Conservation (phyloP, 2,113 vertebrate genomes). For the Melanostigma gelatinosum region DNA sequence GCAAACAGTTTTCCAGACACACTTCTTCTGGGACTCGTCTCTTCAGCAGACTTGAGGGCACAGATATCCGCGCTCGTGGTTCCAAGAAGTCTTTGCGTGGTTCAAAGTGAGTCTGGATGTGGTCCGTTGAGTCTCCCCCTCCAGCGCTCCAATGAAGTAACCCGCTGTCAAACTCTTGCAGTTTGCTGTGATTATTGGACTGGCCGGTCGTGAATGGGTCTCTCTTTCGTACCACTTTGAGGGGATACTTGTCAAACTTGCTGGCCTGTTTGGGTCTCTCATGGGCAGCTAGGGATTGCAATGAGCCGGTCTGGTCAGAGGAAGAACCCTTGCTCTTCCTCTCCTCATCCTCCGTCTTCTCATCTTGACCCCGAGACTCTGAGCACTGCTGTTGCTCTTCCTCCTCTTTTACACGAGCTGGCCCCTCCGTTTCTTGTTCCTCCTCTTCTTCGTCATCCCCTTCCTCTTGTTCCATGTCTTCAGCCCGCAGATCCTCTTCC, state of each 20-base stretch:
- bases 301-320: constrained; percentile 54
- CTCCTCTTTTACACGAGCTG: constrained; percentile 76
- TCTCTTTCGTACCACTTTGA: constrained; percentile 93
- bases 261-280: constrained; percentile 90
- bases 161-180: constrained; percentile 97
- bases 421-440: constrained; percentile 29
- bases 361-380: constrained; percentile 49
- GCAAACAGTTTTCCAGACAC: constrained; percentile 72
- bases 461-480: constrained; percentile 82
- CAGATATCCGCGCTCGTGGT: constrained; percentile 81
- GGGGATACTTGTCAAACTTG: constrained; percentile 97
- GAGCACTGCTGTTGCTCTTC: constrained; percentile 59
- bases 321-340: constrained; percentile 63
- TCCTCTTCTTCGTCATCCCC: constrained; percentile 84
- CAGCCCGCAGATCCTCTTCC: constrained; percentile 81
- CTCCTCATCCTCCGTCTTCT: constrained; percentile 67
- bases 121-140: constrained; percentile 96
- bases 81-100: constrained; percentile 87
- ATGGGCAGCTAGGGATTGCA: constrained; percentile 61
- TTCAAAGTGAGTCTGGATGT: constrained; percentile 99
- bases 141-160: constrained; percentile 97
- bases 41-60: constrained; percentile 76
- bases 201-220: constrained; percentile 92
- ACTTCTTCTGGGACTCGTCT: constrained; percentile 79
- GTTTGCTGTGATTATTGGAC: constrained; percentile 88